Evolutionary conservation across 2,113 vertebrate genomes (phyloP).

Genomic region (Steatornis caripensis): DNA sequence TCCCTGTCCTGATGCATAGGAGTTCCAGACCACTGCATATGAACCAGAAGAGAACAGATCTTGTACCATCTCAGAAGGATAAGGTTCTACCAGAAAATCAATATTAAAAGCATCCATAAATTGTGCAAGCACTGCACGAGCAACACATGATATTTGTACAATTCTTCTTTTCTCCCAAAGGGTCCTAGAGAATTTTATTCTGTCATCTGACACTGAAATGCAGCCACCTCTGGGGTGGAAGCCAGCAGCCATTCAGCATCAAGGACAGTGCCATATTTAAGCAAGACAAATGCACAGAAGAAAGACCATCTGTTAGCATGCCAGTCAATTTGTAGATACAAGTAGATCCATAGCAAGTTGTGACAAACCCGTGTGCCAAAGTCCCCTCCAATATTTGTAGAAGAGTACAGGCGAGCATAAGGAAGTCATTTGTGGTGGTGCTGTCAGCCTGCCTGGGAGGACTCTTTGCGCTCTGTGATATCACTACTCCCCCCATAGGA

Average conservation of each 20-base stretch:
- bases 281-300: neutral
- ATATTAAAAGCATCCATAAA: neutral
- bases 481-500: neutral
- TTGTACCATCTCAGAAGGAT: neutral
- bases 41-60: neutral
- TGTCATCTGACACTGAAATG: conserved; percentile 17
- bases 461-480: neutral
- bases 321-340: conserved; percentile 9
- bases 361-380: neutral
- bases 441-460: neutral
- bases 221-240: conserved; percentile 37
- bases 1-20: neutral
- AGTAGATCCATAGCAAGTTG: neutral
- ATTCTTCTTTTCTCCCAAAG: neutral
- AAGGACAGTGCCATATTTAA: conserved; percentile 35
- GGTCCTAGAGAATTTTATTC: neutral
- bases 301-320: conserved; percentile 7
- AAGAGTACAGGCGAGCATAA: neutral
- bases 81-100: neutral
- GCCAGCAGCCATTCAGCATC: conserved; percentile 61
- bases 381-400: neutral
- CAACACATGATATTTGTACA: neutral
- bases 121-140: neutral
- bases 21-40: neutral
- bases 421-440: conserved; percentile 24